A percentile compares a stretch with the other conserved stretches of the same genome.
phyloP scores from a whole-genome alignment of 92 coral and sea anemone species.

The Phenganax stokvisi region DNA sequence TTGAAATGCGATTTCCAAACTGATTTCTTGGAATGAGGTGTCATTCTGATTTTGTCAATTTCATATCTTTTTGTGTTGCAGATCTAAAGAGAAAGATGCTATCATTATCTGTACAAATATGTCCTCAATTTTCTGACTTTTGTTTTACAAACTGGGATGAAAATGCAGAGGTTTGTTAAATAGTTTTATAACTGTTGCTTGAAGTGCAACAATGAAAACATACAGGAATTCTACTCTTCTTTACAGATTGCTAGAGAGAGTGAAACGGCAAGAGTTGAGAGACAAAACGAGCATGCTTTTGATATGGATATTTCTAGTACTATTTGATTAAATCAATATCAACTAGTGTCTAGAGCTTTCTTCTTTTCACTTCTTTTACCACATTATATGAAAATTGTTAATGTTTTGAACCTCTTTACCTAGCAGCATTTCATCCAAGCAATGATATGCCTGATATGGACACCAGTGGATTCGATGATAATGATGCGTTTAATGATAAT shows the following conservation, averaged over 20 bases:
- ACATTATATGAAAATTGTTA: too few species aligned
- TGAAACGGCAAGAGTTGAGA: slow-evolving; percentile 28
- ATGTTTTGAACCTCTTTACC: background rate
- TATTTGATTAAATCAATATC: background rate
- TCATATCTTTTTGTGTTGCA: slow-evolving; percentile 16
- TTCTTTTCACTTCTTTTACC: too few species aligned
- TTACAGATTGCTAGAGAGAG: slow-evolving; percentile 15
- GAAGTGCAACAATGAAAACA: background rate
- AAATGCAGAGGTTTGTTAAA: slow-evolving; percentile 44
- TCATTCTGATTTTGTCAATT: background rate
- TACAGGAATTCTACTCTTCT: background rate
- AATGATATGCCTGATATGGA: slow-evolving; percentile 57
- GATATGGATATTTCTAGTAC: slow-evolving; percentile 77
- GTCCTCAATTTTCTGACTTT: slow-evolving; percentile 87
- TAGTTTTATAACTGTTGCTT: background rate
- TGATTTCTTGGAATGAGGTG: too few species aligned
- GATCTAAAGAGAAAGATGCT: slow-evolving; percentile 61
- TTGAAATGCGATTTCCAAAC: too few species aligned
- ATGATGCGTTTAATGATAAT: slow-evolving; percentile 56
- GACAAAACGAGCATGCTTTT: slow-evolving; percentile 73
- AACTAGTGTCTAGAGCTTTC: too few species aligned
- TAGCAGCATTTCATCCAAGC: slow-evolving; percentile 47
- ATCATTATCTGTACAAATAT: slow-evolving; percentile 63
- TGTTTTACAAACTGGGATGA: slow-evolving; percentile 90
- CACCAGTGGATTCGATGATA: slow-evolving; percentile 65